A percentile compares a stretch with the other conserved stretches of the same genome.
Evolutionary conservation across 2,113 vertebrate genomes (phyloP).

Genomic region (Cyprinus carpio): DNA sequence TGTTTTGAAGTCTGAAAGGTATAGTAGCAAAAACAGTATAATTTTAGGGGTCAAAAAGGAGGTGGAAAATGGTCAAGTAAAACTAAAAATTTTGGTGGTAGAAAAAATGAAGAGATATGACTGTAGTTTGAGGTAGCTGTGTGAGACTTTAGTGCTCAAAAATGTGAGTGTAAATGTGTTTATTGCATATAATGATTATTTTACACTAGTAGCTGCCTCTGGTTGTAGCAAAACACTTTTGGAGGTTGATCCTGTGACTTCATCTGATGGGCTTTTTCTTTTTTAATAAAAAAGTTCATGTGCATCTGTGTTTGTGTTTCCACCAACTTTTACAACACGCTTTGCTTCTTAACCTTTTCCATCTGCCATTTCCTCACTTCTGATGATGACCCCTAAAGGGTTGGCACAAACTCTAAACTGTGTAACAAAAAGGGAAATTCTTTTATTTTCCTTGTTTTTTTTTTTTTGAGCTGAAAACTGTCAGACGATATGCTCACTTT

Average conservation of each 20-base stretch:
- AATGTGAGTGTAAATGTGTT: background rate
- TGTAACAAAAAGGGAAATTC: background rate
- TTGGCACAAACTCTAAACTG: background rate
- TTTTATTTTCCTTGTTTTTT: background rate
- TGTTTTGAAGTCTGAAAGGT: background rate
- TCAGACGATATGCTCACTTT: too few species aligned
- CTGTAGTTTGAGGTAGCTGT: background rate
- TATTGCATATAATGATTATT: background rate
- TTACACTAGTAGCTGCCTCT: background rate
- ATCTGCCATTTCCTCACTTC: constrained; percentile 31
- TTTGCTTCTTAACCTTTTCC: constrained; percentile 38
- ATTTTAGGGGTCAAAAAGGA: background rate
- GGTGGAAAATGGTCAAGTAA: background rate
- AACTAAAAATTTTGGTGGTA: background rate
- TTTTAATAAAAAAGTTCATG: background rate
- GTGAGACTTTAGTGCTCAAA: background rate
- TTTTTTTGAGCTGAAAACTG: background rate
- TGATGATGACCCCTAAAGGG: background rate
- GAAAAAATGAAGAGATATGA: too few species aligned
- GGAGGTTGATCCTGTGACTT: background rate
- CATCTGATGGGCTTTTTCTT: background rate
- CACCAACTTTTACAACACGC: constrained; percentile 8
- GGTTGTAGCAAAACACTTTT: background rate
- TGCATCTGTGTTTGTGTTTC: constrained; percentile 32
- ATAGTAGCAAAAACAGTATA: background rate